Percentiles rank a stretch among this genome's conserved stretches.
Evolutionary conservation across 2,797 vertebrate species (phyloP).

Genomic region (Eupleurogrammus muticus): DNA sequence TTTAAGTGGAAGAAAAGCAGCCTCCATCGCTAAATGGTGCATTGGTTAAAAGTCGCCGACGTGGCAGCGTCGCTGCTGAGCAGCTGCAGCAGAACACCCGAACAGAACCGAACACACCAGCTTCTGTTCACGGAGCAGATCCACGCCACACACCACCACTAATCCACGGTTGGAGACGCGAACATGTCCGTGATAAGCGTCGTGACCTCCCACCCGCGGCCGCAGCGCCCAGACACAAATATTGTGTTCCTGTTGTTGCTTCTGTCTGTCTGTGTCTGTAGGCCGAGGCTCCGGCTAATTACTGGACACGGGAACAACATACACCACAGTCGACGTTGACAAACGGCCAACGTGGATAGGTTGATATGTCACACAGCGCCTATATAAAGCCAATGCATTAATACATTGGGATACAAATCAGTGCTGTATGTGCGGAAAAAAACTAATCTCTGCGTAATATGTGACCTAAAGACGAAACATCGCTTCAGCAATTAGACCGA

Average conservation of each 20-base stretch:
- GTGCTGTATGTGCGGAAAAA: too few species aligned
- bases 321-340: conserved; percentile 4
- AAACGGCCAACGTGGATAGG: not conserved
- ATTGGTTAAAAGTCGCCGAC: conserved; percentile 56
- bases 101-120: conserved; percentile 8
- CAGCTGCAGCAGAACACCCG: not conserved
- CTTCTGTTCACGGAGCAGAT: too few species aligned
- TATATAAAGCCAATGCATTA: not conserved
- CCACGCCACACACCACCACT: too few species aligned
- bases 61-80: conserved; percentile 75
- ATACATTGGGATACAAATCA: fast-evolving
- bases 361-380: not conserved
- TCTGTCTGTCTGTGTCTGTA: not conserved
- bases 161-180: not conserved
- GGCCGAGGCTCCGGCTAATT: conserved; percentile 40
- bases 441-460: too few species aligned
- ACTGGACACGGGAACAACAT: not conserved
- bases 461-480: not conserved
- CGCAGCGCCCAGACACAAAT: fast-evolving
- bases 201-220: fast-evolving
- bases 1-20: too few species aligned
- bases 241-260: fast-evolving
- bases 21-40: not conserved
- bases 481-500: conserved; percentile 52
- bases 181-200: fast-evolving